phyloP scores from a whole-genome alignment of 1,140 invertebrate species.

The Doryteuthis pealeii region DNA sequence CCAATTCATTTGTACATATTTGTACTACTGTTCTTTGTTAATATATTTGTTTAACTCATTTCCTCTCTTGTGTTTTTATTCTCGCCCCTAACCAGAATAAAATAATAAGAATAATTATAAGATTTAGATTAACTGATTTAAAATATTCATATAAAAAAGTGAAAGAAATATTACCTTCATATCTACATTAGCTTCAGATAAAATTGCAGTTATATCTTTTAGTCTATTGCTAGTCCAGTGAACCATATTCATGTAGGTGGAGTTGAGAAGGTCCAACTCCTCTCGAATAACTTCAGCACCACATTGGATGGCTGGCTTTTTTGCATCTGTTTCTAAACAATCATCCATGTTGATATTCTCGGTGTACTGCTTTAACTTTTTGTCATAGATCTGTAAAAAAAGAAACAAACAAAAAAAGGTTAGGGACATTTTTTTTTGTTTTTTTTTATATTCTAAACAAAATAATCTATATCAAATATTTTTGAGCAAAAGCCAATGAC shows the following conservation, averaged over 20 bases:
- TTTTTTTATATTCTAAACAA: no score
- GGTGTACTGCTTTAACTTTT: constrained; percentile 81
- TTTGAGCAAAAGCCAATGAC: no score
- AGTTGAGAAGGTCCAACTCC: constrained; percentile 77
- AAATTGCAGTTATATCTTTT: constrained; percentile 44
- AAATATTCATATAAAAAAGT: no score
- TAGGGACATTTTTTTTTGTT: no score
- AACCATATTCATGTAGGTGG: constrained; percentile 50
- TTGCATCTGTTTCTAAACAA: constrained; percentile 42
- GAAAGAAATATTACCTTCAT: constrained; percentile 44
- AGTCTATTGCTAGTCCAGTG: constrained; percentile 47
- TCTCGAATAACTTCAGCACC: constrained; percentile 80
- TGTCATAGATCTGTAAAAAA: constrained; percentile 79
- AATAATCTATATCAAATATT: no score
- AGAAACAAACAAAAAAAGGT: background rate
- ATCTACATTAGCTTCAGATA: constrained; percentile 41
- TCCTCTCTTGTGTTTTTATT: no score
- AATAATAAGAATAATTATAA: no score
- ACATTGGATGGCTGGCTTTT: constrained; percentile 52
- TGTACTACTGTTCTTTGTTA: no score
- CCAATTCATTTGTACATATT: no score
- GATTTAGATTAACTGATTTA: no score
- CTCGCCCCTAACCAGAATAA: no score
- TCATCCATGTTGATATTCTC: constrained; percentile 75
- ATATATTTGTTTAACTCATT: no score